Evolutionary conservation across 2,113 vertebrate genomes (phyloP).

Genomic region (Meleagris gallopavo): DNA sequence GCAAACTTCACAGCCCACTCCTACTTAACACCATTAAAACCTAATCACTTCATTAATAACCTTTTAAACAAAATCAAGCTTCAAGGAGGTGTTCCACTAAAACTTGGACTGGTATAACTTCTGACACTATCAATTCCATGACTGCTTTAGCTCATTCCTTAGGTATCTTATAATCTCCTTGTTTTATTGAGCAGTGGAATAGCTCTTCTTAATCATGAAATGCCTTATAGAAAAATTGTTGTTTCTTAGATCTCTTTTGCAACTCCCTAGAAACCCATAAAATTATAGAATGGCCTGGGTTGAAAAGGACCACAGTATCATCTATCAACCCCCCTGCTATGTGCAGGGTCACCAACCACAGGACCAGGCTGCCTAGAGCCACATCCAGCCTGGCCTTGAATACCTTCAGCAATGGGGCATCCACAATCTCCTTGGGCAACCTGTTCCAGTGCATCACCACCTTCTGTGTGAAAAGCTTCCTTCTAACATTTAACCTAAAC

Average conservation of each 20-base stretch:
- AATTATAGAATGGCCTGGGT: no score
- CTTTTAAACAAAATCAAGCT: neutral
- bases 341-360: no score
- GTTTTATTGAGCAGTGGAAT: neutral
- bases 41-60: conserved; percentile 28
- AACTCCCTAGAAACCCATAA: neutral
- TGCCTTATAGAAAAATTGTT: neutral
- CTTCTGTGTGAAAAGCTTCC: no score
- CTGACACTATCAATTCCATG: neutral
- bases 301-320: no score
- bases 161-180: neutral
- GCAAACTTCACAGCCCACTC: neutral
- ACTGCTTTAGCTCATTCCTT: neutral
- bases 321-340: no score
- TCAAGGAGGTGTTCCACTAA: neutral
- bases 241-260: neutral
- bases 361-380: no score
- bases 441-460: no score
- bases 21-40: neutral
- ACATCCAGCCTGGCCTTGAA: no score
- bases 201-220: neutral
- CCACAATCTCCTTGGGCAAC: no score
- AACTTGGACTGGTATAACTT: neutral
- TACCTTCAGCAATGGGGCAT: no score
- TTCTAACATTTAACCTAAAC: no score